Conservation (phyloP, 1,140 invertebrate genomes). For the Acromyrmex echinatior region DNA sequence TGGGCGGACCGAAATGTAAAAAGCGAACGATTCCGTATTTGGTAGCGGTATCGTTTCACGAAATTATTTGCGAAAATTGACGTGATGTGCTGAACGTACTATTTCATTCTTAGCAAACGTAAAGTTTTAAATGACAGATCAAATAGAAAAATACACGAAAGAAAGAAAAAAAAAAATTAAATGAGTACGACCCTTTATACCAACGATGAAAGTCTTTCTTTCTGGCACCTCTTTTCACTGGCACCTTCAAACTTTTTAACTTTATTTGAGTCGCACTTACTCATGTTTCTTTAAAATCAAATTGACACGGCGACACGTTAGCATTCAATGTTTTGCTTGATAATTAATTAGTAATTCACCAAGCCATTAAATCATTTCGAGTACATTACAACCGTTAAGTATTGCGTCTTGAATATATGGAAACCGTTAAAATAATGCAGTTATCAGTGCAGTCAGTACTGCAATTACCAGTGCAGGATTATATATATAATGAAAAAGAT, state of each 20-base stretch:
- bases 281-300: neutral
- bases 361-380: constrained; percentile 28
- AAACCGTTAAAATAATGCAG: constrained; percentile 10
- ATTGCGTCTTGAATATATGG: neutral
- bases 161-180: constrained; percentile 17
- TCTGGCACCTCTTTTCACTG: neutral
- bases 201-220: neutral
- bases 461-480: neutral
- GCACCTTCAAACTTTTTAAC: constrained; percentile 8
- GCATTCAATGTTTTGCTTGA: neutral
- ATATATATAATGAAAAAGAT: neutral
- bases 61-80: neutral
- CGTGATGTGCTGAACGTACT: neutral
- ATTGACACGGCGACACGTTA: neutral
- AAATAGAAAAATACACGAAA: neutral
- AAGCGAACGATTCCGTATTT: constrained; percentile 71
- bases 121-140: neutral
- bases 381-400: neutral
- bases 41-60: constrained; percentile 50
- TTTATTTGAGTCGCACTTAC: neutral
- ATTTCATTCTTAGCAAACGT: neutral
- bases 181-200: neutral
- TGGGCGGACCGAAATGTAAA: constrained; percentile 73
- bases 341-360: constrained; percentile 39
- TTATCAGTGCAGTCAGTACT: neutral